phyloP scores from a whole-genome alignment of 2,113 vertebrate genomes.

The Girardinichthys multiradiatus region DNA sequence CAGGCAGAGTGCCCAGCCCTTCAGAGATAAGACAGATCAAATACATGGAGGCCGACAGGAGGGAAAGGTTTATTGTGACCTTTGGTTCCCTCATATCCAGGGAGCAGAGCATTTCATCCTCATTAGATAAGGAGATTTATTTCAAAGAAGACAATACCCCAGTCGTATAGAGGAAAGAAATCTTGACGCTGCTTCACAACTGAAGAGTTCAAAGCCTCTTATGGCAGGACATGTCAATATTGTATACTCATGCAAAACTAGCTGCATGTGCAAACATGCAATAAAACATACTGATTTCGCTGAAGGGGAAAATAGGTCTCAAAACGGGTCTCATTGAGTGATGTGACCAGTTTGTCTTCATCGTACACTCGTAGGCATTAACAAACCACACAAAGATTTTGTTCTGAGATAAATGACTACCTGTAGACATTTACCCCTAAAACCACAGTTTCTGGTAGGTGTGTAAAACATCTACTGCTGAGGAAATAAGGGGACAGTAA shows the following conservation, averaged over 20 bases:
- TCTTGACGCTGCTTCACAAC: slow-evolving; percentile 23
- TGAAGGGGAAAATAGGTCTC: not conserved
- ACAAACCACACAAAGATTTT: not conserved
- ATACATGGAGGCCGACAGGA: slow-evolving; percentile 30
- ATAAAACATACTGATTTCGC: slow-evolving; percentile 12
- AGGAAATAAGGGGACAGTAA: not conserved
- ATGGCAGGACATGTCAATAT: slow-evolving; percentile 15
- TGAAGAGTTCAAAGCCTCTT: not conserved
- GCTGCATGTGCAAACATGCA: slow-evolving; percentile 33
- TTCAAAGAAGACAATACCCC: slow-evolving; percentile 19
- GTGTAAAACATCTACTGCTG: slow-evolving; percentile 3
- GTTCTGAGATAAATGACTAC: not conserved
- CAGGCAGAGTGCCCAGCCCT: slow-evolving; percentile 6
- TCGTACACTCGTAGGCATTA: not conserved
- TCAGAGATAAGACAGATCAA: slow-evolving; percentile 24
- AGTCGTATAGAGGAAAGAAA: not conserved
- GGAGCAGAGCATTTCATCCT: slow-evolving; percentile 50
- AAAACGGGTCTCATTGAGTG: not conserved
- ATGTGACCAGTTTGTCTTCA: slow-evolving; percentile 10
- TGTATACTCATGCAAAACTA: slow-evolving; percentile 1
- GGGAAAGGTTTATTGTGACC: slow-evolving; percentile 12
- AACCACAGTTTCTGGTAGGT: not conserved
- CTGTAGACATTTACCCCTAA: slow-evolving; percentile 3
- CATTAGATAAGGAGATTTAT: slow-evolving; percentile 34
- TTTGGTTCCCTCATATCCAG: slow-evolving; percentile 19